Base-by-base conservation (phyloP, 2,797 vertebrate species). In the Dendrocincla tyrannina region DNA sequence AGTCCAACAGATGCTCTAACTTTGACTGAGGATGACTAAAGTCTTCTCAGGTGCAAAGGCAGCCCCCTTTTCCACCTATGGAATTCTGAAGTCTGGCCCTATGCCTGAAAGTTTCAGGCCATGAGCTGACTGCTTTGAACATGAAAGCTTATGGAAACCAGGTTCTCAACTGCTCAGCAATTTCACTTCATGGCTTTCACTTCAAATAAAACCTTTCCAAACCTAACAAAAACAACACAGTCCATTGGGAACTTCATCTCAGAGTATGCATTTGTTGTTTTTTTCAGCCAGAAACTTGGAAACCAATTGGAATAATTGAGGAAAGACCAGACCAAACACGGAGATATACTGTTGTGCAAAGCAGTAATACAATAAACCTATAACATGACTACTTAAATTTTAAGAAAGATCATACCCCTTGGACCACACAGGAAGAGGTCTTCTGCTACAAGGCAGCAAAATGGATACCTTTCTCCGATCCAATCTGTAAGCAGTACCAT, bases 161-260 rank as follows among this genome's bases (percentile, higher is more conserved):
- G 28, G 59, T 78, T 87, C 55, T 64, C 58, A 78, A 25, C 28
- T 78, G 37, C 74, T 53, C 46, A 77, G 66, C 33, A 70, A 58
- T 52, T 91, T 91, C 50, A 55, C n/a, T 91, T 83, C 47, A 46
- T 4, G 30, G 46, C 12, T 92, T 92, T 89, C 33, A 25, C 15
- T 44, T 77, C 49, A 39, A 42, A 11, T 22, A 85, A n/a, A 81
- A 50, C 3, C 3, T 33, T 81, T 64, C 58, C 41, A 77, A 77
- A 28, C 37, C 47, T 24, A 46, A 42, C 5, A 73, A 50, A 73
- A 58, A 8, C 25, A 49, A 30, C n/a, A 60, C 6, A 74, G 16
- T 22, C 25, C 12, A 30, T 11, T 72, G 41, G 23, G 41, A 86
- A 82, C 63, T 80, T 37, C 33, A 56, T 13, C 11, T 22, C 19